Evolutionary conservation across 2,113 vertebrate genomes (phyloP), one percentile per base, ranked within the genome.

Genomic region (Callionymus lyra): DNA sequence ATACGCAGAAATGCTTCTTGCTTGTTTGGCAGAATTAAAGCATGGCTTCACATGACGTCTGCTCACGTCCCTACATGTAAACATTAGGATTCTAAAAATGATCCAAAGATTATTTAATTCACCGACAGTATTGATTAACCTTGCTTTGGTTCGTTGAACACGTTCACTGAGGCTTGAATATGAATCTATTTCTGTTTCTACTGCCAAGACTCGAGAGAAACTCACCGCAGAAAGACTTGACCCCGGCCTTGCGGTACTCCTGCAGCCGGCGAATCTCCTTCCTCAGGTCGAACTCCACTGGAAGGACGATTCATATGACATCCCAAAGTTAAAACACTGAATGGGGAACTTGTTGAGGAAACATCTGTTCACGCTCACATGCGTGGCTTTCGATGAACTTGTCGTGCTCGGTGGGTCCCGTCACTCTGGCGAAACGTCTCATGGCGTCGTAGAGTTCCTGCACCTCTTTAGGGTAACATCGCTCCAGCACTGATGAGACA

Each of bases 311-410:
- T 27, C 21, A 27, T 4, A 8, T 4, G 4, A 4, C 4, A 4
- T 27, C 21, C 21, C 21, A 27, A 27, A 8, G 21, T 8, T 27
- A 21, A 31, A 13, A 33, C 12, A 41, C 1, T 14, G 1, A 36
- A 1, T 36, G 34, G 34, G 34, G 5, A 14, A 36, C 6, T 36
- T 12, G 1, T 12, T 13, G 12, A 36, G 15, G n/a, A n/a, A n/a
- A n/a, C n/a, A n/a, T 27, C 21, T 27, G 21, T 4, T 34, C 12
- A 54, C 55, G 90, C 91, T 88, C 59, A 99, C 95, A 3, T 2
- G 94, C 90, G 8, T 99, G 89, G 69, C 93, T 93, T 79, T 96
- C 95, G 43, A 99, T 98, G 85, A 98, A 95, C 68, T 94, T 97
- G 69, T 98, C 93, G 0, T 97, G 93, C 54, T 99, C 94, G 10